A percentile compares a stretch with the other conserved stretches of the same genome.
These are phyloP conservation scores for Megaceryle torquata DNA, from an alignment of 2,113 vertebrate species.

Conservation along the genomic window DNA sequence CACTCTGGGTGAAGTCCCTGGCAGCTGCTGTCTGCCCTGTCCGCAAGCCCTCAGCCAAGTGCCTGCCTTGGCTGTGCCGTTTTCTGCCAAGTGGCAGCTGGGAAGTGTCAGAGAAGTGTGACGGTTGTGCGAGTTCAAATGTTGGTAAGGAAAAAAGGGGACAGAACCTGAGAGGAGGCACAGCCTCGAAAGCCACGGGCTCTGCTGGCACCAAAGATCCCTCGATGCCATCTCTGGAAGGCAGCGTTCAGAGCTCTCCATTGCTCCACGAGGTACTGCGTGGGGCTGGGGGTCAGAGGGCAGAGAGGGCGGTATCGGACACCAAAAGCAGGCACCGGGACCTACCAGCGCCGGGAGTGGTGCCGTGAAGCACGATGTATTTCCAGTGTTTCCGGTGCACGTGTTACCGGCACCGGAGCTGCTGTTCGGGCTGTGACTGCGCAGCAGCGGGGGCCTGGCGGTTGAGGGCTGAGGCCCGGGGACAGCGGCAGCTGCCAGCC, in stretches of 20 bases:
- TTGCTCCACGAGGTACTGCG: fast-evolving
- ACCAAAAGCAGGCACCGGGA: no score
- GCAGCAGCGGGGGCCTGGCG: no score
- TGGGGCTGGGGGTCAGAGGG: neutral
- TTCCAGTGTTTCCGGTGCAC: no score
- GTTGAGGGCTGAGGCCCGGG: no score
- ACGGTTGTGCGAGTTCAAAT: neutral
- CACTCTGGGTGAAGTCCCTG: neutral
- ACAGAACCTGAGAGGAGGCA: neutral
- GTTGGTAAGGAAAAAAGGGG: neutral
- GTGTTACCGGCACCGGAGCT: no score
- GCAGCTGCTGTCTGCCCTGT: neutral
- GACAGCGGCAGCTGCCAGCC: no score
- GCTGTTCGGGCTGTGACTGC: no score
- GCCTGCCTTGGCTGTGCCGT: neutral
- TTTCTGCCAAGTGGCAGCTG: neutral
- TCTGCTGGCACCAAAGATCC: neutral
- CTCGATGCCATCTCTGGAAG: fast-evolving
- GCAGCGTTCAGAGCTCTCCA: fast-evolving
- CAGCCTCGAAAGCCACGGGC: neutral
- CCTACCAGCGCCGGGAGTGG: no score
- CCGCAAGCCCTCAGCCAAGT: fast-evolving
- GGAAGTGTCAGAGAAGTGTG: neutral
- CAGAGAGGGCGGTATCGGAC: no score
- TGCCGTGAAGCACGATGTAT: no score